Base-by-base conservation (phyloP, 2,797 vertebrate species). In the Luscinia luscinia region DNA sequence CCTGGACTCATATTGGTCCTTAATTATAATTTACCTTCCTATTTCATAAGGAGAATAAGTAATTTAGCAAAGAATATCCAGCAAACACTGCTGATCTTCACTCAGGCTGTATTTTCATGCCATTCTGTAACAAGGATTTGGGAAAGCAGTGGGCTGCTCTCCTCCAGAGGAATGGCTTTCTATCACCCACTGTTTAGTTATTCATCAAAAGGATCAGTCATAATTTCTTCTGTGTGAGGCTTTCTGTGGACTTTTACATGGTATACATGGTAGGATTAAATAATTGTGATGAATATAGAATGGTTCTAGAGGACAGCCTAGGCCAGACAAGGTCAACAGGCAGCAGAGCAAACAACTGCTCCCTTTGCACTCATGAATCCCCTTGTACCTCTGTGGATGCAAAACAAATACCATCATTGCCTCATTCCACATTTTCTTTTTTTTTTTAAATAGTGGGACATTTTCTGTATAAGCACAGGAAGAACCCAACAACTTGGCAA, bases 21-120 rank as follows among this genome's bases (percentile, higher is more conserved):
- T 40, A 67, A 51, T 68, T 45, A 70, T 12, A 6, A 52, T 85
- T 67, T 66, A 49, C 13, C 15, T 73, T 87, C 15, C 23, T 63
- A 26, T 51, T 93, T 55, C 24, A 5, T 57, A 87, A 74, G 27
- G 58, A 57, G 4, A 40, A 8, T 16, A 78, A 49, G 30, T 30
- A 89, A 70, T 52, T 63, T 49, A 81, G 41, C 24, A 66, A 58
- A 54, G 43, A 64, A 64, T 26, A 20, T 51, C 58, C 73, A 90
- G 77, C 41, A 85, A 91, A 80, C 23, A 30, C 28, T 83, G 22
- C 46, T 68, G 38, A 36, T 91, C 54, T 72, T 93, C 63, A 48
- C 24, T 24, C 36, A 81, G 46, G 49, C 26, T 2, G 0, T 23
- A 6, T 28, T 87, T 87, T 87, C 0, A 0, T 54, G 28, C 13